Percentiles rank a stretch among this genome's conserved stretches.
phyloP scores from a whole-genome alignment of 2,888 invertebrate genomes.

The Cerastis leucographa region DNA sequence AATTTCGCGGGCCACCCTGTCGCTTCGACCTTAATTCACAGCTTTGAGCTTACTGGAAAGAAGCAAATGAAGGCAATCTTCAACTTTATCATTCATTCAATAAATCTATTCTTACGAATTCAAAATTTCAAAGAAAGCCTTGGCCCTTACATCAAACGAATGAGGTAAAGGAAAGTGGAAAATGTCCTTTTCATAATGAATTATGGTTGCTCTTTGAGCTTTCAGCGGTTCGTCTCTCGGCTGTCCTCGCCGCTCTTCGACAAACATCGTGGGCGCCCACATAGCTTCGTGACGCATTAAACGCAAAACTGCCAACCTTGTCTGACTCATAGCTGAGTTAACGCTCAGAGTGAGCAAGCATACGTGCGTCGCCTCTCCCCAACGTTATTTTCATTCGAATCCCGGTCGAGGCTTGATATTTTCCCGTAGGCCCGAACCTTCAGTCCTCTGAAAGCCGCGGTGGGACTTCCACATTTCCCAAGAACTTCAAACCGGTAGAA shows the following conservation, averaged over 20 bases:
- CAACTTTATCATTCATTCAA: conserved; percentile 48
- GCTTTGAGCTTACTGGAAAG: not conserved
- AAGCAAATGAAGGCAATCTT: conserved; percentile 31
- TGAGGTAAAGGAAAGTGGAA: conserved; percentile 74
- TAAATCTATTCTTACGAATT: conserved; percentile 56
- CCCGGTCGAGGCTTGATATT: conserved; percentile 88
- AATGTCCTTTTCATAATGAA: conserved; percentile 84
- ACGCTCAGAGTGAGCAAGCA: conserved; percentile 75
- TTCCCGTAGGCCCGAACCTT: conserved; percentile 87
- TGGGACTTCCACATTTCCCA: conserved; percentile 67
- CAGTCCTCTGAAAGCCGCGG: conserved; percentile 82
- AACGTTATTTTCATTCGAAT: conserved; percentile 80
- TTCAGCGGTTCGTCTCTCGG: conserved; percentile 78
- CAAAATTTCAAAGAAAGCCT: conserved; percentile 58
- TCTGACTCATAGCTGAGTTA: conserved; percentile 82
- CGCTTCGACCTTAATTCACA: conserved; percentile 3
- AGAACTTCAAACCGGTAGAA: conserved; percentile 68
- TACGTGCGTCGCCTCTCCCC: conserved; percentile 62
- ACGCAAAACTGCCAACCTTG: conserved; percentile 69
- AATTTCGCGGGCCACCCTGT: too few species aligned
- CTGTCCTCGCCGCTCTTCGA: conserved; percentile 75
- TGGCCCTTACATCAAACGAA: conserved; percentile 64
- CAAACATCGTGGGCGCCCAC: conserved; percentile 70
- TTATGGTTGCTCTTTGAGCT: conserved; percentile 87
- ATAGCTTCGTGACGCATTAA: conserved; percentile 53